Evolutionary conservation across 2,797 vertebrate species (phyloP), one percentile per base, ranked within the genome.

Genomic region (Semaprochilodus insignis): DNA sequence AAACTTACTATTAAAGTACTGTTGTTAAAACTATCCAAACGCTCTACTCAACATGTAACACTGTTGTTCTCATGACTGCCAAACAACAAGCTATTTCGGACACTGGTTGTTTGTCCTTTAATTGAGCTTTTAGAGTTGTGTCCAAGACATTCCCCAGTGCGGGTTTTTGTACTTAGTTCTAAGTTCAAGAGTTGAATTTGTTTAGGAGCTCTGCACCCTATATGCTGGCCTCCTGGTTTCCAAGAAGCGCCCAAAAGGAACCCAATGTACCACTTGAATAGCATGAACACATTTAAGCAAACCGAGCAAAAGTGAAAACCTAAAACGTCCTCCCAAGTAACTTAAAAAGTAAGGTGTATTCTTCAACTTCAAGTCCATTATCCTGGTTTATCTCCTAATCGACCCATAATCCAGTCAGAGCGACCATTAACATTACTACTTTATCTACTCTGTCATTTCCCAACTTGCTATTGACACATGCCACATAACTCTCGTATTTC

Each of bases 61-160:
- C 44, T 74, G 74, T 75, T 81, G 80, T 71, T 51, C 51, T 77
- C 44, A 57, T 57, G 23, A 55, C 48, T 70, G 65, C 78, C 74
- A 72, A 57, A 4, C 15, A 23, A 51, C 66, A n/a, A 77, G 55
- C 36, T 78, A 54, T 74, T 77, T 66, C 51, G 65, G 67, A 73
- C 72, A 34, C 57, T 40, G 70, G 66, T 66, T 57, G n/a, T 36
- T 34, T 17, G 23, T 76, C 80, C 79, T 80, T 80, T 80, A 79
- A 76, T 86, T 78, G 65, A 15, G 1, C 19, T 74, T 81, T 78
- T 52, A 34, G 80, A 78, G 70, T 48, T 54, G 55, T 62, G 44
- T 83, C 17, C 67, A 71, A 36, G 67, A 79, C 55, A 82, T 80
- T 80, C 72, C 5, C 1, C 48, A 78, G 55, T 48, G 34, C 72